Base-by-base conservation (phyloP, 2,888 invertebrate genomes). In the Hypena proboscidalis region DNA sequence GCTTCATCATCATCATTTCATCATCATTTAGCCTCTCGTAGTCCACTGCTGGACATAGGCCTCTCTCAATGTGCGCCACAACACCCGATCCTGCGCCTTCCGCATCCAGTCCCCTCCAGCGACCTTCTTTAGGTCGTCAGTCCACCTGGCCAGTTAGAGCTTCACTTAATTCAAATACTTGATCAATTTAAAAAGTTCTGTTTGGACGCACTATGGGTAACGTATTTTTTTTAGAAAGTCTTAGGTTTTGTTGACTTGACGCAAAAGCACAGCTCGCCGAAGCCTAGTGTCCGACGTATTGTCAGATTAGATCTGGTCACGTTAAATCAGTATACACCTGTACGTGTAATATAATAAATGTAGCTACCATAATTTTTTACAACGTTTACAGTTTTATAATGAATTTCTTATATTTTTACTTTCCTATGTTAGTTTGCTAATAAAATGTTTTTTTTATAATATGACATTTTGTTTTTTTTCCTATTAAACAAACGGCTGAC, bases 361-460 rank as follows among this genome's bases (percentile, higher is more conserved):
- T 83, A 86, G 80, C 78, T 83, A 86, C 83, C 84, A 83, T 83
- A 82, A 65, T 75, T 74, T 79, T 85, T 80, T 85, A 85, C 80
- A 82, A 78, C 70, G 77, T 84, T 86, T 86, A 83, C 89, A 88
- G 75, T 89, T 88, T 88, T 88, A 74, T 89, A 88, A 82, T 80
- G 77, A 83, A 84, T 88, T 75, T 89, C 85, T 83, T 90, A 89
- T 86, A 85, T 90, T 90, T 90, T 84, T 89, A 90, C 87, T 90
- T 90, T 90, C 90, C 88, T 89, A 90, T 86, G 83, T 85, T 88
- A 90, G 86, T 87, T 89, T 87, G 85, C 87, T 90, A 90, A 90
- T 90, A 89, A 90, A 90, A 89, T 85, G 88, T 89, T 90, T 89
- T 89, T 80, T 80, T 81, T 82, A 85, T 44, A 55, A 54, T 51